Percentiles rank a stretch among this genome's conserved stretches.
phyloP scores from a whole-genome alignment of 2,888 invertebrate species.

The Alsophila aescularia region DNA sequence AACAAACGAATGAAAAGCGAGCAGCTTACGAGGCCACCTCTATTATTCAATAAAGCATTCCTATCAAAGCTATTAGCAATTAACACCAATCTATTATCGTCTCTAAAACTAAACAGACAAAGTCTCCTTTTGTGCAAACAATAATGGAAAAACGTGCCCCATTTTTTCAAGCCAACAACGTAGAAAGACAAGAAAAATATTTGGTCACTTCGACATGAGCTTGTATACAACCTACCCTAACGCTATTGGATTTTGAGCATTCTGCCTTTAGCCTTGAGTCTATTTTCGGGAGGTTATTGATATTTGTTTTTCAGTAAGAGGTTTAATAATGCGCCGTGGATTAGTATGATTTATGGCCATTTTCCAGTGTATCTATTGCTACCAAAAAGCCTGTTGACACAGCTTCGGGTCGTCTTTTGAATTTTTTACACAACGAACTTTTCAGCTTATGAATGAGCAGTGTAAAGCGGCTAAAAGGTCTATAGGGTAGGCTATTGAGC shows the following conservation, averaged over 20 bases:
- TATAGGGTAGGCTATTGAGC: constrained; percentile 6
- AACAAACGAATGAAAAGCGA: constrained; percentile 21
- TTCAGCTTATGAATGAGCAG: constrained; percentile 15
- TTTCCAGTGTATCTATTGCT: constrained; percentile 40
- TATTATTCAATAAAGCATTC: constrained; percentile 26
- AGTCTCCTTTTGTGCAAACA: constrained; percentile 36
- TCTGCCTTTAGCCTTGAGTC: constrained; percentile 14
- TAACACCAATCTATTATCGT: constrained; percentile 35
- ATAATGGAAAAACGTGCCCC: constrained; percentile 43
- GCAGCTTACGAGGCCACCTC: constrained; percentile 24
- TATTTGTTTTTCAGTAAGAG: constrained; percentile 25
- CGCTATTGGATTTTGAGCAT: constrained; percentile 29
- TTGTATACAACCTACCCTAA: constrained; percentile 10
- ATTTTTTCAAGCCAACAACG: constrained; percentile 47
- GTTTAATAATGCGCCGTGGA: constrained; percentile 44
- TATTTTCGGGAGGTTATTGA: constrained; percentile 22
- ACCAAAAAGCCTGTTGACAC: constrained; percentile 38
- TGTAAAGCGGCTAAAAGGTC: too few relatives aligned
- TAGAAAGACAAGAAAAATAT: constrained; percentile 52
- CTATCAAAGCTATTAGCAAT: constrained; percentile 28
- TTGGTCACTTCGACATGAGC: constrained; percentile 50
- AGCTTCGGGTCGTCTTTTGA: constrained; percentile 33
- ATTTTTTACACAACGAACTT: constrained; percentile 18
- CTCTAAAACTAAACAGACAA: constrained; percentile 32
- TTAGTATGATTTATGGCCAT: constrained; percentile 47